Evolutionary conservation across 2,113 vertebrate species (phyloP).

Genomic region (Triplophysa dalaica): DNA sequence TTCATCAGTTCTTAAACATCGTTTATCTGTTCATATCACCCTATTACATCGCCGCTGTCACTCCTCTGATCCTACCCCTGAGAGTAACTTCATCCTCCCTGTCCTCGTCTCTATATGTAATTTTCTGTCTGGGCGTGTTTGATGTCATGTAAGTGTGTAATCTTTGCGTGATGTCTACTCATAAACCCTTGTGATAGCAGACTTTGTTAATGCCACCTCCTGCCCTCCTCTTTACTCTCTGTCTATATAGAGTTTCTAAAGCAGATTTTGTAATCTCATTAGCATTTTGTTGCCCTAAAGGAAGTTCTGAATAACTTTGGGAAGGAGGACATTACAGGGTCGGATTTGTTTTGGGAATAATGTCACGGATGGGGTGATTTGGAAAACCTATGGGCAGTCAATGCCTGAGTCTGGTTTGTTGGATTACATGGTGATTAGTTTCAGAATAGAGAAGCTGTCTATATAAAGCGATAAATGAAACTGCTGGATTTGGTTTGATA

Average conservation of each 20-base stretch:
- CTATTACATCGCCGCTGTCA: neutral
- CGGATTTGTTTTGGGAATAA: constrained; percentile 5
- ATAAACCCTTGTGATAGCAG: constrained; percentile 10
- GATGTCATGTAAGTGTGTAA: constrained; percentile 11
- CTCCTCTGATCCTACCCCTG: neutral
- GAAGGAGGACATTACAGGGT: constrained; percentile 1
- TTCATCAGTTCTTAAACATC: constrained; percentile 16
- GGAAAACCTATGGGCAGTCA: neutral
- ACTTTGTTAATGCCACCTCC: constrained; percentile 19
- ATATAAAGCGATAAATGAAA: constrained; percentile 25
- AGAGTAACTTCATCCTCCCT: neutral
- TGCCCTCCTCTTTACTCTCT: neutral
- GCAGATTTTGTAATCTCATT: constrained; percentile 34
- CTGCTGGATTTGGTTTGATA: neutral
- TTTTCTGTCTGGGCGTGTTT: neutral
- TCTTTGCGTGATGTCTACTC: constrained; percentile 23
- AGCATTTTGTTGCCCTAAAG: constrained; percentile 12
- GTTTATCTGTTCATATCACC: constrained; percentile 23
- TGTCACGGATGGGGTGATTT: constrained; percentile 13
- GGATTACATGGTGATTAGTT: constrained; percentile 35
- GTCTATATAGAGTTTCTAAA: constrained; percentile 31
- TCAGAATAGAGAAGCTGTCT: constrained; percentile 16
- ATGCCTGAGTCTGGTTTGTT: neutral
- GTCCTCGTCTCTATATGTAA: constrained; percentile 5
- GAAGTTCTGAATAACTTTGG: neutral